A percentile compares a stretch with the other conserved stretches of the same genome.
phyloP scores from a whole-genome alignment of 2,113 vertebrate genomes.

The Lathamus discolor region DNA sequence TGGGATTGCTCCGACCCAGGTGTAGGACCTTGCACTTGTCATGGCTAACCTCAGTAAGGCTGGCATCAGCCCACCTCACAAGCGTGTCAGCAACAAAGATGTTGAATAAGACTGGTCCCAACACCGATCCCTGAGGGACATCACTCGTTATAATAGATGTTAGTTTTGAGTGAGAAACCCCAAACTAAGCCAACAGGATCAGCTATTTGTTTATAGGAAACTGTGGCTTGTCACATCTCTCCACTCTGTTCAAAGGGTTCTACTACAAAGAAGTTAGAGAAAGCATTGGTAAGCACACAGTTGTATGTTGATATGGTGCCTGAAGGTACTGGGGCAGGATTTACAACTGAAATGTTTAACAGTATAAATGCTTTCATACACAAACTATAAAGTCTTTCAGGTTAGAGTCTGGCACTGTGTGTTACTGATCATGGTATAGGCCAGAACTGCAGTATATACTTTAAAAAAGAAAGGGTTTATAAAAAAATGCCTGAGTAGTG shows the following conservation, averaged over 20 bases:
- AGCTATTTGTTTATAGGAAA: neutral
- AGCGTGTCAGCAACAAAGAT: too few relatives aligned
- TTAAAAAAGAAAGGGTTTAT: neutral
- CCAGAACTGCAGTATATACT: neutral
- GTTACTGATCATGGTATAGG: neutral
- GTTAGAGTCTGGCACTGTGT: neutral
- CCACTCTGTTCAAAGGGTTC: neutral
- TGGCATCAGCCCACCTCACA: too few relatives aligned
- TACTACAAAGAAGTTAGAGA: neutral
- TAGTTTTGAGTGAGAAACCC: neutral
- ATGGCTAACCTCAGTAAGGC: too few relatives aligned
- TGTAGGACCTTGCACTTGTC: too few relatives aligned
- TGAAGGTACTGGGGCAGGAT: neutral
- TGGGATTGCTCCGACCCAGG: too few relatives aligned
- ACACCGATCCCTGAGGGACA: too few relatives aligned
- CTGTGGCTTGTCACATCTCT: neutral
- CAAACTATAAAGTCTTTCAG: neutral
- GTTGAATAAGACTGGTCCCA: too few relatives aligned
- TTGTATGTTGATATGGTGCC: fast-evolving
- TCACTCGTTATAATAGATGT: neutral
- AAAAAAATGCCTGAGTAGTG: neutral
- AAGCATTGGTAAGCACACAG: neutral
- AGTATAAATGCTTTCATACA: neutral
- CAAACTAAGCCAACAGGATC: neutral
- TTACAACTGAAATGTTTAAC: neutral